phyloP scores from a whole-genome alignment of 2,797 vertebrate genomes.

The Amblyopsis hoosieri region DNA sequence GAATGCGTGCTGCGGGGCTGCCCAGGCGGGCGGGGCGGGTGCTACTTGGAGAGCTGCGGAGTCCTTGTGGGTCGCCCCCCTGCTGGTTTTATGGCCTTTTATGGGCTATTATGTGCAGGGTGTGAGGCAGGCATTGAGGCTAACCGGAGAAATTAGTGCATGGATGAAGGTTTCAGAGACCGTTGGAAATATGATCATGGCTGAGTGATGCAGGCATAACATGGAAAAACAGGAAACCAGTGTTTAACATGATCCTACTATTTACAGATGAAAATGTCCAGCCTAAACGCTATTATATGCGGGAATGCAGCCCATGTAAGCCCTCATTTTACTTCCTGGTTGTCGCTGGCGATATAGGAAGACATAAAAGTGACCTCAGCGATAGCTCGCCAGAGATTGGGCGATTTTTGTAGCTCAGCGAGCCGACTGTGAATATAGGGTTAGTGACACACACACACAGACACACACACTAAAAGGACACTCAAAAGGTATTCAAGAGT shows the following conservation, averaged over 20 bases:
- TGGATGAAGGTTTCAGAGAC: too few relatives aligned
- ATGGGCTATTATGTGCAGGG: constrained; percentile 21
- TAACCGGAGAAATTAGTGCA: neutral
- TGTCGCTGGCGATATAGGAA: too few relatives aligned
- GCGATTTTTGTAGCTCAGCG: too few relatives aligned
- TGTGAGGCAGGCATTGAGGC: neutral
- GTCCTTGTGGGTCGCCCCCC: constrained; percentile 25
- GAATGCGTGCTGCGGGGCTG: constrained; percentile 3
- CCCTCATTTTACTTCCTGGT: too few relatives aligned
- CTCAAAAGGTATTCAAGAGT: constrained; percentile 2
- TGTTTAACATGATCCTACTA: too few relatives aligned
- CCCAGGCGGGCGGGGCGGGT: constrained; percentile 8
- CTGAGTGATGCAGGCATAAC: too few relatives aligned
- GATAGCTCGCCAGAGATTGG: too few relatives aligned
- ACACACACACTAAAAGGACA: neutral
- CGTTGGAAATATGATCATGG: too few relatives aligned
- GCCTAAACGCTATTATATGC: too few relatives aligned
- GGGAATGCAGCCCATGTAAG: too few relatives aligned
- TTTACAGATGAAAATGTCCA: neutral
- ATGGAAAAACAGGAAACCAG: too few relatives aligned
- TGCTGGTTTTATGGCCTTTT: constrained; percentile 40
- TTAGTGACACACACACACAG: neutral
- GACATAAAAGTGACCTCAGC: too few relatives aligned
- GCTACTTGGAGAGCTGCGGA: constrained; percentile 1
- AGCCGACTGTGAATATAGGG: neutral